Percentiles rank a stretch among this genome's conserved stretches.
These are phyloP conservation scores for Frieseomelitta varia DNA, from an alignment of 1,140 invertebrate genomes.

Conservation along the genomic window DNA sequence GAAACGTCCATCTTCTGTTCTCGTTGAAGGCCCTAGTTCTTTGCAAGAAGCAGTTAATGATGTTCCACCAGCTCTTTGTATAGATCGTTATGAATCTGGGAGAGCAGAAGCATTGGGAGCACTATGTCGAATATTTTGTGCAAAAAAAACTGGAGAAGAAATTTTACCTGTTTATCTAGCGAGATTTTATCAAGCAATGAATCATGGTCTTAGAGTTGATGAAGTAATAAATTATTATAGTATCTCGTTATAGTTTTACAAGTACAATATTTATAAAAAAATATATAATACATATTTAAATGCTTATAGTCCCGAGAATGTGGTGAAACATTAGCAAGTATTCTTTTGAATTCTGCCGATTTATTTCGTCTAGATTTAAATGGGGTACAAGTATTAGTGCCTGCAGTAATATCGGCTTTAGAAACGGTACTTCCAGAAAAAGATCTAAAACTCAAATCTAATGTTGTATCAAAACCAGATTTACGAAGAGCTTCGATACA, in stretches of 20 bases:
- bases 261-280: not conserved
- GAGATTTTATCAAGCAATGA: conserved; percentile 95
- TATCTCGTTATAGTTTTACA: not conserved
- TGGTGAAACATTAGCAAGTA: conserved; percentile 89
- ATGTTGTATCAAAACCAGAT: conserved; percentile 88
- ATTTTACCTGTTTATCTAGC: conserved; percentile 97
- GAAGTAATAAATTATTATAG: conserved; percentile 78
- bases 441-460: conserved; percentile 86
- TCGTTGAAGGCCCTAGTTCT: conserved; percentile 82
- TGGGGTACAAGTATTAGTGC: conserved; percentile 95
- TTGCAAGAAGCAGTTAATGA: conserved; percentile 80
- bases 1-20: conserved; percentile 79
- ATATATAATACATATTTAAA: not conserved
- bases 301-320: conserved; percentile 83
- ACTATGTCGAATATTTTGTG: conserved; percentile 96
- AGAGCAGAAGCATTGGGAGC: conserved; percentile 97
- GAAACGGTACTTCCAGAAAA: conserved; percentile 93
- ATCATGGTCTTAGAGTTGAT: conserved; percentile 90
- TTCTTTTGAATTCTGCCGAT: conserved; percentile 91
- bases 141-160: conserved; percentile 97
- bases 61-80: conserved; percentile 82
- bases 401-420: conserved; percentile 93
- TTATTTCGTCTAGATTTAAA: conserved; percentile 95
- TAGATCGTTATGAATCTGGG: conserved; percentile 90
- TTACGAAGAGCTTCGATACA: conserved; percentile 95